phyloP scores from a whole-genome alignment of 2,888 invertebrate species.

The Sarcophaga carnaria region DNA sequence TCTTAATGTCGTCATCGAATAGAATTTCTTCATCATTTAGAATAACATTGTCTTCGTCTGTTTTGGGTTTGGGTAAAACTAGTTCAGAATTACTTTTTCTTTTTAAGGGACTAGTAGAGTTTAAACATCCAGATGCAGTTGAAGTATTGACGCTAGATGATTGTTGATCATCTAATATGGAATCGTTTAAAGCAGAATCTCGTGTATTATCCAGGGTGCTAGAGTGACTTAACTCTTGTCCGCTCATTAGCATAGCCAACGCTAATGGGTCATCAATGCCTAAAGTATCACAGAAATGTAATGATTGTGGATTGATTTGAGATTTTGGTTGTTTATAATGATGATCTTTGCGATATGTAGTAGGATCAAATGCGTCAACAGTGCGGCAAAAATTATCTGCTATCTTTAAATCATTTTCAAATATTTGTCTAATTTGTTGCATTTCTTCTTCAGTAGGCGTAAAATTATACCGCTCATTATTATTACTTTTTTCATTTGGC shows the following conservation, averaged over 20 bases:
- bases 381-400: conserved; percentile 91
- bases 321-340: conserved; percentile 82
- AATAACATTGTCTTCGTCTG: conserved; percentile 34
- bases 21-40: conserved; percentile 66
- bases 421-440: conserved; percentile 84
- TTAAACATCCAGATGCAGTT: conserved; percentile 37
- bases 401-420: conserved; percentile 87
- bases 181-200: conserved; percentile 67
- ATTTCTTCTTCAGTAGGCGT: conserved; percentile 89
- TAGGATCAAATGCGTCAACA: conserved; percentile 84
- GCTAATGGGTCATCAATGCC: conserved; percentile 92
- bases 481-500: conserved; percentile 85
- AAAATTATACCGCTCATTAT: conserved; percentile 83
- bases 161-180: conserved; percentile 60
- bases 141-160: conserved; percentile 71
- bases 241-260: conserved; percentile 84
- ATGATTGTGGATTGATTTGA: conserved; percentile 87
- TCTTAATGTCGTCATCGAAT: conserved; percentile 49
- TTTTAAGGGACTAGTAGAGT: conserved; percentile 73
- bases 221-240: conserved; percentile 80
- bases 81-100: conserved; percentile 74
- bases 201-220: conserved; percentile 72
- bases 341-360: conserved; percentile 79
- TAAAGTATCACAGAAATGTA: conserved; percentile 85
- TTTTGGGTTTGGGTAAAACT: conserved; percentile 75